Conservation (phyloP, 2,797 vertebrate genomes). For the Psittacula derbiana region DNA sequence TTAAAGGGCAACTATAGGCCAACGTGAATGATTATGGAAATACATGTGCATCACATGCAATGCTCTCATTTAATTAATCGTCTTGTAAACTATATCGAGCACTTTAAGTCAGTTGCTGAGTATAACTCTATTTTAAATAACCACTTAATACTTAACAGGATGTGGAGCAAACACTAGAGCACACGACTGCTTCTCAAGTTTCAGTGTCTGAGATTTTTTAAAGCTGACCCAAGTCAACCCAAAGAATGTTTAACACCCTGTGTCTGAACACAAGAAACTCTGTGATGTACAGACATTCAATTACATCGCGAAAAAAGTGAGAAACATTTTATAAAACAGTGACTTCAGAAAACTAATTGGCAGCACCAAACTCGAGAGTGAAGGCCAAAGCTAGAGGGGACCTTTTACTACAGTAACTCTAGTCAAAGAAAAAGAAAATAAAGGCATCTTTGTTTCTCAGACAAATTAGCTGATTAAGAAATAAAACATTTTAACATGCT, state of each 20-base stretch:
- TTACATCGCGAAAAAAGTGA: constrained; percentile 77
- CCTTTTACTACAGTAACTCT: constrained; percentile 77
- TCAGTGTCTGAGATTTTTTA: constrained; percentile 77
- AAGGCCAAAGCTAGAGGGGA: constrained; percentile 76
- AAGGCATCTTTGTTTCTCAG: constrained; percentile 81
- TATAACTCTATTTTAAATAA: constrained; percentile 78
- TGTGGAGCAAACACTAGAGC: constrained; percentile 69
- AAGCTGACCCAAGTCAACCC: constrained; percentile 78
- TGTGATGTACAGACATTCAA: constrained; percentile 80
- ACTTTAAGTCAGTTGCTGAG: constrained; percentile 75
- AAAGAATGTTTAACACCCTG: constrained; percentile 75
- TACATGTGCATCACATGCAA: constrained; percentile 78
- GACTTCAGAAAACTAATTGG: constrained; percentile 81
- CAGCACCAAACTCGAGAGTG: constrained; percentile 70
- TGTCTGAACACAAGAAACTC: constrained; percentile 77
- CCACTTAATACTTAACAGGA: constrained; percentile 79
- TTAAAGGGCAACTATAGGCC: constrained; percentile 79
- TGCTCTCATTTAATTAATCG: constrained; percentile 79
- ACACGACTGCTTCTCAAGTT: constrained; percentile 75
- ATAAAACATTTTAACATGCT: constrained; percentile 78
- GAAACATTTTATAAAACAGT: constrained; percentile 77
- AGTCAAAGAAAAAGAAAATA: constrained; percentile 75
- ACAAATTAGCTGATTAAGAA: constrained; percentile 82
- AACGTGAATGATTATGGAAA: constrained; percentile 78
- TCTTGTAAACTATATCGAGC: constrained; percentile 78